Evolutionary conservation across 2,888 invertebrate genomes (phyloP).

Genomic region (Monoplex corrugatus): DNA sequence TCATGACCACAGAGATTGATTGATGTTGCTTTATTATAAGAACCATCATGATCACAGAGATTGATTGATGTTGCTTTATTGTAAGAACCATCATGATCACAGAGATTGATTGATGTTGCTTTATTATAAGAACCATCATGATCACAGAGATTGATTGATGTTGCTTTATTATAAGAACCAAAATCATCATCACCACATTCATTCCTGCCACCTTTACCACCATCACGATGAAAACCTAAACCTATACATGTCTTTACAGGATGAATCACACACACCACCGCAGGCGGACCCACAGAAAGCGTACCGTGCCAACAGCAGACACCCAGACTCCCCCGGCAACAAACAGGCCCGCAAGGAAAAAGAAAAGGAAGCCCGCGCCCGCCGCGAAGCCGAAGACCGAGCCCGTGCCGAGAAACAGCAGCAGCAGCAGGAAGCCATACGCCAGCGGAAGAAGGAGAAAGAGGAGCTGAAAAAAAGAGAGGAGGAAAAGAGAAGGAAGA

Average conservation of each 20-base stretch:
- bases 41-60: too few relatives aligned
- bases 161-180: too few relatives aligned
- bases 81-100: too few relatives aligned
- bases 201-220: neutral
- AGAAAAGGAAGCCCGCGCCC: neutral
- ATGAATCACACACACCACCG: neutral
- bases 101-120: too few relatives aligned
- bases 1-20: too few relatives aligned
- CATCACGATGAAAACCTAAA: neutral
- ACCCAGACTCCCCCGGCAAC: neutral
- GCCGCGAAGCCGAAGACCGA: constrained; percentile 20
- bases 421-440: constrained; percentile 28
- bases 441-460: constrained; percentile 24
- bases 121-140: too few relatives aligned
- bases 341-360: neutral
- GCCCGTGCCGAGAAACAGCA: constrained; percentile 12
- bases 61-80: too few relatives aligned
- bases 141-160: too few relatives aligned
- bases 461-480: constrained; percentile 20
- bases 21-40: too few relatives aligned
- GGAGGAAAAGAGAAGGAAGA: neutral
- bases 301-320: constrained; percentile 29
- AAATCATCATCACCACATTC: too few relatives aligned
- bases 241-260: neutral
- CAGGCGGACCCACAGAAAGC: neutral